phyloP scores from a whole-genome alignment of 2,113 vertebrate genomes.

The Crypturellus undulatus region DNA sequence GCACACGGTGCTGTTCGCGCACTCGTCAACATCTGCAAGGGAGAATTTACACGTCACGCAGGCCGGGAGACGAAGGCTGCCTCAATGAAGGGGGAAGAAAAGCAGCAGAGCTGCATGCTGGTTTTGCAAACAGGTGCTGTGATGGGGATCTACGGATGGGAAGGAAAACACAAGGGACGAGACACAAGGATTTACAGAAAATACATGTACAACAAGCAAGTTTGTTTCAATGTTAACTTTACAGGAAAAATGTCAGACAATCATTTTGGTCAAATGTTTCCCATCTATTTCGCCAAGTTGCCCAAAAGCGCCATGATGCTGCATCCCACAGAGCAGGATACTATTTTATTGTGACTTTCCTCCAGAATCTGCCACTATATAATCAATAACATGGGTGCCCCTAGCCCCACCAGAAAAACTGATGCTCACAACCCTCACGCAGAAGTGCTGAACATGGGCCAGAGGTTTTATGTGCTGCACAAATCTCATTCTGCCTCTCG shows the following conservation, averaged over 20 bases:
- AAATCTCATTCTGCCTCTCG: neutral
- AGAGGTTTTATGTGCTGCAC: neutral
- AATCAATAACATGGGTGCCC: neutral
- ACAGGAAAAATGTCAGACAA: neutral
- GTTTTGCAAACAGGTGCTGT: neutral
- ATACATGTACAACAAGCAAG: fast-evolving
- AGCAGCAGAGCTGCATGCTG: neutral
- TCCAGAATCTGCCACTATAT: neutral
- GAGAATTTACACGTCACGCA: constrained; percentile 61
- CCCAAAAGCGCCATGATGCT: neutral
- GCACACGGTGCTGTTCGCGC: constrained; percentile 87
- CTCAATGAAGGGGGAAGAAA: neutral
- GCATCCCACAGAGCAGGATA: neutral
- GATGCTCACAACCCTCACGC: neutral
- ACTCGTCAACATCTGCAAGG: constrained; percentile 93
- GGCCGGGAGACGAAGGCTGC: neutral
- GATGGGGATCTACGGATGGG: neutral
- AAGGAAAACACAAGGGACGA: neutral
- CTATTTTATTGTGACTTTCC: neutral
- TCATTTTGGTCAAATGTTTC: neutral
- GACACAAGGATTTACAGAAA: neutral
- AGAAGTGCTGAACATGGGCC: neutral
- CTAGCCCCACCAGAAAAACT: neutral
- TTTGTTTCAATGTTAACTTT: neutral
- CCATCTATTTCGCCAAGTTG: neutral